Conservation (phyloP, 2,797 vertebrate genomes). For the Parotocinclus haroldoi region DNA sequence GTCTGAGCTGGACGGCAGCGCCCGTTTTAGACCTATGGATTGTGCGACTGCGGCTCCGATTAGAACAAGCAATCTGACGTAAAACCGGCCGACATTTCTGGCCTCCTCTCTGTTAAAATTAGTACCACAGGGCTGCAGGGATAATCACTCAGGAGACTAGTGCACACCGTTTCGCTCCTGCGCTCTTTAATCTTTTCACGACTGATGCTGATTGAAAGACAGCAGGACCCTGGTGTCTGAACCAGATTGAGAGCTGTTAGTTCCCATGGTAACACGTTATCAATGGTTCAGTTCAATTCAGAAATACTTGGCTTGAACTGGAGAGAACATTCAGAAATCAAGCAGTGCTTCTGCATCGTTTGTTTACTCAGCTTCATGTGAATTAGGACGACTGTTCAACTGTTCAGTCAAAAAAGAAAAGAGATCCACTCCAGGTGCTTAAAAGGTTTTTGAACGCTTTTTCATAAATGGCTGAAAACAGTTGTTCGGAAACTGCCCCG, state of each 20-base stretch:
- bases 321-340: not conserved
- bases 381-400: too few relatives aligned
- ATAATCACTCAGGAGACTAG: slow-evolving; percentile 38
- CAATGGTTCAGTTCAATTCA: not conserved
- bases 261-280: slow-evolving; percentile 31
- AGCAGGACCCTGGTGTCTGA: slow-evolving; percentile 6
- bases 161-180: slow-evolving; percentile 1
- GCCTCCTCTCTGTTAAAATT: slow-evolving; percentile 75
- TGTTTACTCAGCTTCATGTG: too few relatives aligned
- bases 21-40: too few relatives aligned
- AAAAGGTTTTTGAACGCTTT: too few relatives aligned
- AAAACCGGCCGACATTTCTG: slow-evolving; percentile 76
- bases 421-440: too few relatives aligned
- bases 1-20: too few relatives aligned
- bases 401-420: too few relatives aligned
- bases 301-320: not conserved
- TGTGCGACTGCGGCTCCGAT: not conserved
- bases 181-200: slow-evolving; percentile 5
- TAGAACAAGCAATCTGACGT: slow-evolving; percentile 43
- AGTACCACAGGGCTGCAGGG: slow-evolving; percentile 56
- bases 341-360: too few relatives aligned
- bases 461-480: too few relatives aligned
- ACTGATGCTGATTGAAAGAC: slow-evolving; percentile 18
- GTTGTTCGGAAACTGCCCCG: too few relatives aligned
- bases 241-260: slow-evolving; percentile 23